Conservation (phyloP, 2,797 vertebrate species). For the Catharus ustulatus region DNA sequence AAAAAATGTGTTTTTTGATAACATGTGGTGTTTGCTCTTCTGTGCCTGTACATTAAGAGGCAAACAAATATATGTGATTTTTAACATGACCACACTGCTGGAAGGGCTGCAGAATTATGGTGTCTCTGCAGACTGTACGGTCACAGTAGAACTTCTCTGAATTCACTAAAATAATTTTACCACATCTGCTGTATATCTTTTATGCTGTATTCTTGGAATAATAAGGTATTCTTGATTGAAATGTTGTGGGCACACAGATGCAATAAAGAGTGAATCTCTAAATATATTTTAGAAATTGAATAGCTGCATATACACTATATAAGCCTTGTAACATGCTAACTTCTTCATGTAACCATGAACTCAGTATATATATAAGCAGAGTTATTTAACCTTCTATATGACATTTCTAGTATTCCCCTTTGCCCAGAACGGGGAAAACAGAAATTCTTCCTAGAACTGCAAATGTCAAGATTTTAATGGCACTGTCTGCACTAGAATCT, state of each 20-base stretch:
- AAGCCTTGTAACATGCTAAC: neutral
- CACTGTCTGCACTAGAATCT: neutral
- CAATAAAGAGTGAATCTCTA: neutral
- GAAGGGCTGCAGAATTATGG: neutral
- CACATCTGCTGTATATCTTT: neutral
- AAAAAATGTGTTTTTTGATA: neutral
- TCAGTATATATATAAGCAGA: neutral
- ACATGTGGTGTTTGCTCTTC: neutral
- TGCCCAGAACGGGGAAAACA: neutral
- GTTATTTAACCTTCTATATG: neutral
- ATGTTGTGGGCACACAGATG: neutral
- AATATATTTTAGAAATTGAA: neutral
- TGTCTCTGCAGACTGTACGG: neutral
- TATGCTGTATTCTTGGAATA: neutral
- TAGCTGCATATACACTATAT: neutral
- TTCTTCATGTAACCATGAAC: neutral
- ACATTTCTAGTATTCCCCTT: neutral
- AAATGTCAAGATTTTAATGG: constrained; percentile 11
- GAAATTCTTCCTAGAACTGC: neutral
- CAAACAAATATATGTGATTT: neutral
- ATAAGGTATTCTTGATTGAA: neutral
- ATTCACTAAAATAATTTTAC: neutral
- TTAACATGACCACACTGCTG: neutral
- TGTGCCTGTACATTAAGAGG: neutral
- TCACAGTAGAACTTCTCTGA: neutral